Evolutionary conservation across 2,113 vertebrate genomes (phyloP).

Genomic region (Neofelis nebulosa): DNA sequence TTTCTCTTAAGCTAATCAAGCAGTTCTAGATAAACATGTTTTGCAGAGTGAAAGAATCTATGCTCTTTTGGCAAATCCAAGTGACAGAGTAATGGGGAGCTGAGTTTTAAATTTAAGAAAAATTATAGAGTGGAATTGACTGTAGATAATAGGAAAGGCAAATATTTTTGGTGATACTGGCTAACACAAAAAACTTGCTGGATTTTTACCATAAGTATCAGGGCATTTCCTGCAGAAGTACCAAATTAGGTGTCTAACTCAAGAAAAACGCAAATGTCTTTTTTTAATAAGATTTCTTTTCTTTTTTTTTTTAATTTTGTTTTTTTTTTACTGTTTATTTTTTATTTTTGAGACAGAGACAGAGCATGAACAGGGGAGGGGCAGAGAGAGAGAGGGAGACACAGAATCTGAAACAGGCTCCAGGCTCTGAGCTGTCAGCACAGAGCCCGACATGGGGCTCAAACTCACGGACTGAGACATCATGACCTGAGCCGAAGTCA

Average conservation of each 20-base stretch:
- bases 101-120: not conserved
- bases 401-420: too few species aligned
- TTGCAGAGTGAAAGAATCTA: not conserved
- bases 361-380: too few species aligned
- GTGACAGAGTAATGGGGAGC: not conserved
- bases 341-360: too few species aligned
- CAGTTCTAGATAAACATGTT: not conserved
- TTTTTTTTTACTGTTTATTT: too few species aligned
- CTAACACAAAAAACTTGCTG: not conserved
- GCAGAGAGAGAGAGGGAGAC: too few species aligned
- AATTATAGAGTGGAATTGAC: not conserved
- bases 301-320: too few species aligned
- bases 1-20: not conserved
- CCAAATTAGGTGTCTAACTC: not conserved
- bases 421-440: too few species aligned
- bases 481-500: too few species aligned
- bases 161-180: not conserved
- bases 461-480: too few species aligned
- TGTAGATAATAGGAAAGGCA: not conserved
- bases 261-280: not conserved
- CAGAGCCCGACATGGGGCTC: too few species aligned
- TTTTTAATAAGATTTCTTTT: too few species aligned
- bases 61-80: not conserved
- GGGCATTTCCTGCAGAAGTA: not conserved
- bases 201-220: not conserved